Evolutionary conservation across 2,113 vertebrate genomes (phyloP).

Genomic region (Rhea americana): DNA sequence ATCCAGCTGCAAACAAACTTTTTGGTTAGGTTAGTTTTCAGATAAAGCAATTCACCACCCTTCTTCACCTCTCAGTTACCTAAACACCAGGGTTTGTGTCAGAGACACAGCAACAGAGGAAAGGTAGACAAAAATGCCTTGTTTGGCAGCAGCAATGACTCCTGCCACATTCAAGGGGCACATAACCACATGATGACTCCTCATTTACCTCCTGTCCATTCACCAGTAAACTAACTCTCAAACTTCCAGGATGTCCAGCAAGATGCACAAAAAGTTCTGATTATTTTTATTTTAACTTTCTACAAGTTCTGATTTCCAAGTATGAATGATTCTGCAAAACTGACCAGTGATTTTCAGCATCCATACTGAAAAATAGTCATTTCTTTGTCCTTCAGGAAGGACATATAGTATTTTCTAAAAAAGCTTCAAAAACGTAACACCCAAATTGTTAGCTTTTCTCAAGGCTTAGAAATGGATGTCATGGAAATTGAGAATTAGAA

Average conservation of each 20-base stretch:
- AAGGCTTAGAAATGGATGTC: neutral
- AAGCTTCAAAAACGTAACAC: neutral
- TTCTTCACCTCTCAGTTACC: neutral
- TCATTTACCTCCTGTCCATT: neutral
- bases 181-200: neutral
- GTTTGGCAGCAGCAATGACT: neutral
- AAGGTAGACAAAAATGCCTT: neutral
- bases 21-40: neutral
- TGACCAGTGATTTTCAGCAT: neutral
- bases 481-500: neutral
- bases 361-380: neutral
- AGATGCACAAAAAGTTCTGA: neutral
- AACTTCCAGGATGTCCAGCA: neutral
- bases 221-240: neutral
- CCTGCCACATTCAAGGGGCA: neutral
- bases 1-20: neutral
- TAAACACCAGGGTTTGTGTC: neutral
- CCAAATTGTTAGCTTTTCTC: neutral
- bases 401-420: neutral
- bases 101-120: neutral
- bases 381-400: neutral
- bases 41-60: neutral
- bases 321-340: neutral
- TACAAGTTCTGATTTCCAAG: neutral
- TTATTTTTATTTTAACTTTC: neutral